phyloP scores from a whole-genome alignment of 2,113 vertebrate species.

The Podocnemis expansa region DNA sequence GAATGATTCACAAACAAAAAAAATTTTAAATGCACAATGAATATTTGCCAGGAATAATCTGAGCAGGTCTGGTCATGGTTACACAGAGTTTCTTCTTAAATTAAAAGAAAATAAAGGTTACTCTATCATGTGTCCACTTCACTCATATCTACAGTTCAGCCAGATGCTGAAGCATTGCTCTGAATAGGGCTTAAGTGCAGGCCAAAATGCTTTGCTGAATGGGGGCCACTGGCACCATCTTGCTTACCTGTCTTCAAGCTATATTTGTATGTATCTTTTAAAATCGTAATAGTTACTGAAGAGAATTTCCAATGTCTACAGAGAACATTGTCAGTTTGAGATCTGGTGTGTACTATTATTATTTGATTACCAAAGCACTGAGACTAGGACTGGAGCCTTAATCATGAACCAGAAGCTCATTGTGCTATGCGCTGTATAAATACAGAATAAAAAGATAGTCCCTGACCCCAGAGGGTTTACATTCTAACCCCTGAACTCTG shows the following conservation, averaged over 20 bases:
- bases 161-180: background rate
- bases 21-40: background rate
- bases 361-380: too few relatives aligned
- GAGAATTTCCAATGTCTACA: background rate
- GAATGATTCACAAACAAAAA: background rate
- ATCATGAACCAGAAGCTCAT: too few relatives aligned
- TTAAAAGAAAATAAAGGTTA: background rate
- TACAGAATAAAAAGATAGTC: too few relatives aligned
- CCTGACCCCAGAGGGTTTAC: too few relatives aligned
- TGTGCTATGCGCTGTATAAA: too few relatives aligned
- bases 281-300: background rate
- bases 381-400: too few relatives aligned
- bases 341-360: background rate
- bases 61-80: background rate
- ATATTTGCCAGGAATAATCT: too few relatives aligned
- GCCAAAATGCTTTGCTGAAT: too few relatives aligned
- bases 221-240: background rate
- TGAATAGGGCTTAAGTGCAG: background rate
- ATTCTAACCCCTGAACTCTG: too few relatives aligned
- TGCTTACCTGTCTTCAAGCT: background rate
- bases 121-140: rapidly evolving
- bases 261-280: background rate
- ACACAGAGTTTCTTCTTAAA: background rate
- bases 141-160: rapidly evolving
- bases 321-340: background rate